Evolutionary conservation across 2,113 vertebrate genomes (phyloP).

Genomic region (Capreolus pygargus): DNA sequence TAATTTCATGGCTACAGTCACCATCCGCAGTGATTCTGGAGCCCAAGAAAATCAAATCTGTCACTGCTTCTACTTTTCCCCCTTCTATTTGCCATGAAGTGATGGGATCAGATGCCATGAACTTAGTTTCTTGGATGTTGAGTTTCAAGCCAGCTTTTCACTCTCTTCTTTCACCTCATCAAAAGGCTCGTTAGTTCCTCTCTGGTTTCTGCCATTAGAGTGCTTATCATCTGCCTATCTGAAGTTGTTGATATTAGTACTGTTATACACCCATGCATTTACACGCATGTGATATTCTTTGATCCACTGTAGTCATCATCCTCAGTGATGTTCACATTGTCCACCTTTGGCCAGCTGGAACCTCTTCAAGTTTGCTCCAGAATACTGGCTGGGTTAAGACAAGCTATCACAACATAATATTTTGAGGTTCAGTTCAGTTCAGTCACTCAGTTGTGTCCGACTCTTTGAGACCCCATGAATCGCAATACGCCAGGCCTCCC

Average conservation of each 20-base stretch:
- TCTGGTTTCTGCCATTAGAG: neutral
- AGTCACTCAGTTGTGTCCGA: accelerated
- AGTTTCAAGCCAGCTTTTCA: neutral
- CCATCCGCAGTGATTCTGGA: neutral
- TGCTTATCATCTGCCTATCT: neutral
- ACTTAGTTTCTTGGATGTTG: neutral
- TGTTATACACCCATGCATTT: neutral
- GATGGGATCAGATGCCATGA: neutral
- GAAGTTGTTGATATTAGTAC: neutral
- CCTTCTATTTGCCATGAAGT: neutral
- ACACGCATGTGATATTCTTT: neutral
- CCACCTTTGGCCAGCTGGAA: neutral
- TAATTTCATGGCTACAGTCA: neutral
- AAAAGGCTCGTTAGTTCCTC: neutral
- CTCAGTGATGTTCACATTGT: neutral
- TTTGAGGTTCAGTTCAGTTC: neutral
- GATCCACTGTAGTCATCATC: neutral
- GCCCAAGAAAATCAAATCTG: neutral
- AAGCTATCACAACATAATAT: neutral
- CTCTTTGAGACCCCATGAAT: neutral
- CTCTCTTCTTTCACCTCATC: neutral
- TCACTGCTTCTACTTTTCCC: neutral
- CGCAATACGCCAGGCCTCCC: neutral
- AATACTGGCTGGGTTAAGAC: neutral
- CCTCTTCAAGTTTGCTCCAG: neutral